These are phyloP conservation scores for Deroplatys truncata DNA, from an alignment of 2,888 invertebrate genomes.

Conservation along the genomic window DNA sequence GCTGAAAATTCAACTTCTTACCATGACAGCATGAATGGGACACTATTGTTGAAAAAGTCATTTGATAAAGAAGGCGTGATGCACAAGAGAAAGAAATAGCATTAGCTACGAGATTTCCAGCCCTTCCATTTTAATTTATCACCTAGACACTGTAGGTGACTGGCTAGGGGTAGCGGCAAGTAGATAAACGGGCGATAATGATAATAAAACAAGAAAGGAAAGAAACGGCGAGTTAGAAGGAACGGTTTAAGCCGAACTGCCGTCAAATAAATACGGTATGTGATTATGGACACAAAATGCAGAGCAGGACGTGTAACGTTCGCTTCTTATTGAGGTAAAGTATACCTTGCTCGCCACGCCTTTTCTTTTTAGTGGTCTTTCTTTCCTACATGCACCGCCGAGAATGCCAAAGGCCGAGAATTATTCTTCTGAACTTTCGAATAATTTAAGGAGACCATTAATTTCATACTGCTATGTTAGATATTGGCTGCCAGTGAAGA, in stretches of 20 bases:
- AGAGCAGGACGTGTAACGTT: background rate
- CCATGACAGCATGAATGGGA: too few species aligned
- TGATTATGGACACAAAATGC: background rate
- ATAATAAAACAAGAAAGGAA: background rate
- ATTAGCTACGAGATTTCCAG: too few species aligned
- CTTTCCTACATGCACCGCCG: background rate
- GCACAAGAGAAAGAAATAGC: too few species aligned
- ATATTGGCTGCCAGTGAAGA: background rate
- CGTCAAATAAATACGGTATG: background rate
- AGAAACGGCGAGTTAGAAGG: background rate
- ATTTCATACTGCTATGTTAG: background rate
- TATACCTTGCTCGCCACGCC: background rate
- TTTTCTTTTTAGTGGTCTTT: background rate
- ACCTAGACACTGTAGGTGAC: too few species aligned
- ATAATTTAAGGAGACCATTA: background rate
- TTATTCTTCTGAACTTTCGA: background rate
- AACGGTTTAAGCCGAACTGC: background rate
- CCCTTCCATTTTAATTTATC: too few species aligned
- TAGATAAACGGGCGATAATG: background rate
- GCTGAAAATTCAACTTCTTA: too few species aligned
- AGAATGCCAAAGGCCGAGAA: background rate
- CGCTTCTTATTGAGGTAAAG: background rate
- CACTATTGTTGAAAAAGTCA: too few species aligned
- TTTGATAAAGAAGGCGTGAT: too few species aligned
- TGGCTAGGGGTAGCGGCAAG: background rate